Conservation (phyloP, 2,113 vertebrate genomes). For the Hydrochoerus hydrochaeris region DNA sequence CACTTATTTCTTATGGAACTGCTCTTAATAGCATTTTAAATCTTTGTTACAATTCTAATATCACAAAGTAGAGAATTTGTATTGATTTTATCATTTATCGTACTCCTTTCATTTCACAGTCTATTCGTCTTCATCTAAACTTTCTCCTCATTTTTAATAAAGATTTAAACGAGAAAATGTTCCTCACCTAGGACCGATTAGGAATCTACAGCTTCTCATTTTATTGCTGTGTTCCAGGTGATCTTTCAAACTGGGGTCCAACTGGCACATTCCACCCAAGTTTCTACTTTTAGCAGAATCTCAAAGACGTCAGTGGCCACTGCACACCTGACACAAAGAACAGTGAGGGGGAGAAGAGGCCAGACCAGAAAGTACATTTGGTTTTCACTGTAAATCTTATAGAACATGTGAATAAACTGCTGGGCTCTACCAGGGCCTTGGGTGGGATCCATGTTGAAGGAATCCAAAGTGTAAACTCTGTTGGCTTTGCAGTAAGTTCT, state of each 20-base stretch:
- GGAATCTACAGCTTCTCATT: background rate
- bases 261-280: background rate
- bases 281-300: background rate
- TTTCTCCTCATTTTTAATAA: conserved; percentile 57
- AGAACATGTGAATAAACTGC: background rate
- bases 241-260: background rate
- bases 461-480: background rate
- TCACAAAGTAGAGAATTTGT: conserved; percentile 23
- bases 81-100: conserved; percentile 45
- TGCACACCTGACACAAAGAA: background rate
- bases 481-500: background rate
- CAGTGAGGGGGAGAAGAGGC: background rate
- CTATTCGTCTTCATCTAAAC: conserved; percentile 61
- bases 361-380: background rate
- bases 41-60: conserved; percentile 1
- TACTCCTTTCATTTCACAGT: conserved; percentile 47
- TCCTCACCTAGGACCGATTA: background rate
- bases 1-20: background rate
- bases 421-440: background rate
- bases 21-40: conserved; percentile 39
- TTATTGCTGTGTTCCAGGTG: background rate
- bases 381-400: background rate
- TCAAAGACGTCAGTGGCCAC: background rate
- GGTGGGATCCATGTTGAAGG: background rate
- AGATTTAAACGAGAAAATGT: background rate